These are phyloP conservation scores for Ibidorhyncha struthersii DNA, from an alignment of 2,113 vertebrate genomes.

Conservation along the genomic window DNA sequence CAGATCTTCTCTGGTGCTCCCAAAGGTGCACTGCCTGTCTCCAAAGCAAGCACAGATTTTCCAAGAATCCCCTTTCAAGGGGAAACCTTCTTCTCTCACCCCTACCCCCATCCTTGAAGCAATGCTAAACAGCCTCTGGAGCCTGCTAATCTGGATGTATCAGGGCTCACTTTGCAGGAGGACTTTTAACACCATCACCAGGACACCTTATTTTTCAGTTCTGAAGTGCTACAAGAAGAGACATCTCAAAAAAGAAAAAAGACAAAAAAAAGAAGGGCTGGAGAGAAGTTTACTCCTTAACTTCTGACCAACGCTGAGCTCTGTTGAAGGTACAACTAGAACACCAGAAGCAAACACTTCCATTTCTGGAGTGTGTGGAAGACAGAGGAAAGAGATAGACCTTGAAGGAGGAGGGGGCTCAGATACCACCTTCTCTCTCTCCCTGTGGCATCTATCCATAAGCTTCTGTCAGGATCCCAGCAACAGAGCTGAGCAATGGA, in stretches of 20 bases:
- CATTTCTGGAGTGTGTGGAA: background rate
- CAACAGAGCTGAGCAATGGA: background rate
- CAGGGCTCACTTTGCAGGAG: background rate
- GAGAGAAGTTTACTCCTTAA: background rate
- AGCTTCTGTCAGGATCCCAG: background rate
- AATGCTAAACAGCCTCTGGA: background rate
- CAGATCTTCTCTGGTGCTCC: background rate
- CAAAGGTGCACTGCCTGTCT: background rate
- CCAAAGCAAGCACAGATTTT: background rate
- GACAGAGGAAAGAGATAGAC: background rate
- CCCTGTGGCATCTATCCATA: background rate
- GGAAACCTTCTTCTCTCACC: background rate
- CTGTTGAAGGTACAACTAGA: background rate
- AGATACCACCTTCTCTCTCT: background rate
- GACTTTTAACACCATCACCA: background rate
- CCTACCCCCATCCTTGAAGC: background rate
- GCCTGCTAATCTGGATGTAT: background rate
- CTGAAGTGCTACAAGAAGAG: background rate
- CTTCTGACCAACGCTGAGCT: background rate
- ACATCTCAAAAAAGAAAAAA: background rate
- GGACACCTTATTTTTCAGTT: background rate
- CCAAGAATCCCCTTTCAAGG: background rate
- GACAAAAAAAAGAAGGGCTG: no score
- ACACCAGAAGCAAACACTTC: background rate
- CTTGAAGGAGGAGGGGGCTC: background rate